phyloP scores from a whole-genome alignment of 2,888 invertebrate species.

The Callimorpha dominula region DNA sequence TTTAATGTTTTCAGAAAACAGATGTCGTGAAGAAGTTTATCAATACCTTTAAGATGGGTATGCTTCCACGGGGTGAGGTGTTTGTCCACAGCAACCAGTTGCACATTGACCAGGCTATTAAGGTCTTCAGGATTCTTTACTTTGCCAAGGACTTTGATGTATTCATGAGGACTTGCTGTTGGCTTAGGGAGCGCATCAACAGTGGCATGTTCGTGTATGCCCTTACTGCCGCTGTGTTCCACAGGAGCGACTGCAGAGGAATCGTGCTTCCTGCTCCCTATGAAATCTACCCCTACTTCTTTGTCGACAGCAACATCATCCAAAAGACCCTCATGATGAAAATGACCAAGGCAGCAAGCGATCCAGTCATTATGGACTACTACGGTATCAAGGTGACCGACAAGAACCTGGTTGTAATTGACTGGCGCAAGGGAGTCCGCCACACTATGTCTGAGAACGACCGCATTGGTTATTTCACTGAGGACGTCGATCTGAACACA shows the following conservation, averaged over 20 bases:
- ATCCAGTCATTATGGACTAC: constrained; percentile 84
- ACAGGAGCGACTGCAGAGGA: constrained; percentile 89
- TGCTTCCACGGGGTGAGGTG: constrained; percentile 86
- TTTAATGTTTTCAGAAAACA: constrained; percentile 73
- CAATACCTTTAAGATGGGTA: constrained; percentile 84
- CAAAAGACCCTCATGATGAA: constrained; percentile 89
- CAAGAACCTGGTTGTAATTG: constrained; percentile 87
- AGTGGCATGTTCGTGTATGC: constrained; percentile 92
- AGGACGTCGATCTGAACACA: constrained; percentile 91
- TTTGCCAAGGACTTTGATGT: constrained; percentile 90
- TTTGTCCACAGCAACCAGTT: constrained; percentile 88
- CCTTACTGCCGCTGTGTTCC: constrained; percentile 89
- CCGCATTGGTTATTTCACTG: constrained; percentile 90
- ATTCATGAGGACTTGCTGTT: constrained; percentile 89
- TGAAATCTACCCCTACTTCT: constrained; percentile 92
- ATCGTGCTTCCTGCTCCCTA: constrained; percentile 90
- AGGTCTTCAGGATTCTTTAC: constrained; percentile 88
- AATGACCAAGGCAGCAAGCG: constrained; percentile 86
- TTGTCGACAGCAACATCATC: constrained; percentile 90
- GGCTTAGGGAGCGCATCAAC: constrained; percentile 90
- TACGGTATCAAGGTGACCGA: constrained; percentile 82
- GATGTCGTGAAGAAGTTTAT: constrained; percentile 87
- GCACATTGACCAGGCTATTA: constrained; percentile 88
- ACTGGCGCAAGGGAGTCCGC: constrained; percentile 89
- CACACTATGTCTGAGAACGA: constrained; percentile 87